Evolutionary conservation across 2,888 invertebrate species (phyloP).

Genomic region (Blera fallax): DNA sequence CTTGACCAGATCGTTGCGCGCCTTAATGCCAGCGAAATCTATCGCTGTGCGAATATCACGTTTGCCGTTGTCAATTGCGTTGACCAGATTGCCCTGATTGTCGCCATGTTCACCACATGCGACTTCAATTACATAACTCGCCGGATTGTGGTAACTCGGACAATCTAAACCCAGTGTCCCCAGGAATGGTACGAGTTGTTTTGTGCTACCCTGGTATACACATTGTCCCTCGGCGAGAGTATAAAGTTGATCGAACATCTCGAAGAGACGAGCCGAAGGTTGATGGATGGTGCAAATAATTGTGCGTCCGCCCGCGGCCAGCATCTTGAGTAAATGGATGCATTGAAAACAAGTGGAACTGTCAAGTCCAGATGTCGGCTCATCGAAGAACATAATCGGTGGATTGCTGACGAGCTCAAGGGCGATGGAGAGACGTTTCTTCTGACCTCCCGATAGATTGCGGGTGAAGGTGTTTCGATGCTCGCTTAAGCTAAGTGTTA

Average conservation of each 20-base stretch:
- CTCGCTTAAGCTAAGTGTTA: slow-evolving; percentile 92
- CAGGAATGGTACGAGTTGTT: slow-evolving; percentile 91
- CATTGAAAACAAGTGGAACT: slow-evolving; percentile 98
- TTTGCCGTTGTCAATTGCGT: slow-evolving; percentile 92
- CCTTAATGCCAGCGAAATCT: slow-evolving; percentile 86
- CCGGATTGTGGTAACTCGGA: slow-evolving; percentile 98
- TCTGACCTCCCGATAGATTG: slow-evolving; percentile 96
- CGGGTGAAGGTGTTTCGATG: slow-evolving; percentile 94
- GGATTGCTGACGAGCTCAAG: slow-evolving; percentile 97
- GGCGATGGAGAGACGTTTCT: slow-evolving; percentile 96
- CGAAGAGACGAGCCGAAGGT: slow-evolving; percentile 97
- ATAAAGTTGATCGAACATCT: slow-evolving; percentile 98
- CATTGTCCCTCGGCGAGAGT: slow-evolving; percentile 97
- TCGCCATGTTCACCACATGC: slow-evolving; percentile 98
- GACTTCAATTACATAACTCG: slow-evolving; percentile 97
- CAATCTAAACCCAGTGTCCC: slow-evolving; percentile 92
- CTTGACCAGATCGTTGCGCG: slow-evolving; percentile 83
- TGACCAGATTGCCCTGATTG: slow-evolving; percentile 91
- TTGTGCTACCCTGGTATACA: slow-evolving; percentile 95
- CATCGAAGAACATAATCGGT: slow-evolving; percentile 98
- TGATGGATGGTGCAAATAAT: slow-evolving; percentile 97
- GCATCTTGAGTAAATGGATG: slow-evolving; percentile 92
- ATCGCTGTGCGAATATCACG: slow-evolving; percentile 89
- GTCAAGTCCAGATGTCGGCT: slow-evolving; percentile 97
- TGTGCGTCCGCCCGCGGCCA: slow-evolving; percentile 95